Percentiles rank a stretch among this genome's conserved stretches.
These are phyloP conservation scores for Sphecodes monilicornis DNA, from an alignment of 2,888 invertebrate genomes.

Conservation along the genomic window DNA sequence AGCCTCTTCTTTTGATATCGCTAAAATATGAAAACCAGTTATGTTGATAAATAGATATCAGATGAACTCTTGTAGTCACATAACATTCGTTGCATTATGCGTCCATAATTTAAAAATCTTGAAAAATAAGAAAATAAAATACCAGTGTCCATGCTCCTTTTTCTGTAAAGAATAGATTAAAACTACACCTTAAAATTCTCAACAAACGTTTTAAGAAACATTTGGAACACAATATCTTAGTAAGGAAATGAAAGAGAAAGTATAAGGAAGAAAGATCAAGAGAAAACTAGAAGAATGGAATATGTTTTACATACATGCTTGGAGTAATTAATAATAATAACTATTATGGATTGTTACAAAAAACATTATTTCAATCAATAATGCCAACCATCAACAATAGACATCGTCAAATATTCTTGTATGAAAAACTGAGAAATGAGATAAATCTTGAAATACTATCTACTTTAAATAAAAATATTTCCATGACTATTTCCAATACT, in stretches of 20 bases:
- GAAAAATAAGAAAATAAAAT: not conserved
- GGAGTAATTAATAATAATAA: no score
- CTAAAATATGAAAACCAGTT: constrained; percentile 85
- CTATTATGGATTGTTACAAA: no score
- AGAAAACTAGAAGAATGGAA: not conserved
- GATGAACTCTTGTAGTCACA: not conserved
- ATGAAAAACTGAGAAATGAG: no score
- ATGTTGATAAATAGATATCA: constrained; percentile 15
- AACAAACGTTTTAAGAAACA: not conserved
- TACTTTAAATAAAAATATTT: not conserved
- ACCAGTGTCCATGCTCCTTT: not conserved
- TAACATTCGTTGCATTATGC: not conserved
- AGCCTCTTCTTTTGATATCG: constrained; percentile 96
- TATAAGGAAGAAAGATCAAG: not conserved
- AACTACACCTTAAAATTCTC: not conserved
- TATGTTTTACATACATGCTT: not conserved
- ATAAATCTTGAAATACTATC: not conserved
- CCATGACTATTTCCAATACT: not conserved
- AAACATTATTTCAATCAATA: not conserved
- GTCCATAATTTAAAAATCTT: constrained; percentile 1
- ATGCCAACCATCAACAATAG: no score
- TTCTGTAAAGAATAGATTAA: not conserved
- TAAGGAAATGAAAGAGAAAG: not conserved
- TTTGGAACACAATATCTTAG: not conserved
- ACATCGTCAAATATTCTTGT: not conserved